Base-by-base conservation (phyloP, 2,113 vertebrate species). In the Strix uralensis region DNA sequence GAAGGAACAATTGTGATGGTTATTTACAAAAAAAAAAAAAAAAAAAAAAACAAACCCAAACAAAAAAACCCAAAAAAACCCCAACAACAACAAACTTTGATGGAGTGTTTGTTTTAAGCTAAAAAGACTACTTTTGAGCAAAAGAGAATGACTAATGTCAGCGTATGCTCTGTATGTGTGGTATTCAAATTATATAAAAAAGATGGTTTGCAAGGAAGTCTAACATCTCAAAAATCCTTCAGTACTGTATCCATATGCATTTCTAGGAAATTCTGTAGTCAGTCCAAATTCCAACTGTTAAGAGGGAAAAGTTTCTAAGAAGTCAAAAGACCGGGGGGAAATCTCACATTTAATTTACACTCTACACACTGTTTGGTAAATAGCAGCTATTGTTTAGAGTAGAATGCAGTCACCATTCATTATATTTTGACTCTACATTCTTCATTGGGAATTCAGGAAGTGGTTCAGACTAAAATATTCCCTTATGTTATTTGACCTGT, bases 381-480 rank as follows among this genome's bases (percentile, higher is more conserved):
- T 97, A 96, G 94, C 79, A 80, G 81, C 93, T 94, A 97, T 97
- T 97, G 96, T 97, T 97, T 96, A 54, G 90, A 92, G 72, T 34
- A 96, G 93, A 96, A 97, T 93, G 96, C 88, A 94, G 97, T 87
- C 90, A 94, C 91, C 92, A 93, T 96, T 97, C 93, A 96, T 97
- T 97, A 89, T 95, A 96, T 97, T 96, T 96, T 94, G 92, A 92
- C 86, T 97, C 84, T 63, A 69, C 97, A 96, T 97, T 96, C 96
- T 97, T 97, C 96, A 90, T 67, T 14, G 51, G 89, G 94, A 97
- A 97, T 97, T 97, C 97, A 98, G 97, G 97, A 98, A 98, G 96
- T 95, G 95, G 95, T 95, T 97, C 97, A 97, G 97, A 98, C 97
- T 97, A 83, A 97, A 98, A 98, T 96, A 96, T 97, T 97, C 97